Percentiles rank a stretch among this genome's conserved stretches.
Evolutionary conservation across 35 echinoderm and acorn worm genomes (phyloP).

Genomic region (Diadema setosum): DNA sequence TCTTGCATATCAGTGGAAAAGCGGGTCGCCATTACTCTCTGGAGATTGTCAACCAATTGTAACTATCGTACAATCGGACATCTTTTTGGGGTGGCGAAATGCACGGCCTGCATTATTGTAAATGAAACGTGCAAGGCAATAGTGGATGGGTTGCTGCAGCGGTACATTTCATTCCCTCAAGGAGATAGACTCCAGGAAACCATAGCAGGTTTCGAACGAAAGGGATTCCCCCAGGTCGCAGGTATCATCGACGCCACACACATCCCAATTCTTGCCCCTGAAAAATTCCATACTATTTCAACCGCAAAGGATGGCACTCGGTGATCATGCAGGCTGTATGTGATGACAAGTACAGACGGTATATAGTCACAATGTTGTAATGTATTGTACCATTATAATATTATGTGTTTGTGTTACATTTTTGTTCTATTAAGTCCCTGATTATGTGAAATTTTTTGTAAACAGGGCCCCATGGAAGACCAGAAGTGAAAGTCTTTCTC

Average conservation of each 20-base stretch:
- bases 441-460: too few species aligned
- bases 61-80: constrained; percentile 47
- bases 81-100: constrained; percentile 55
- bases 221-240: constrained; percentile 38
- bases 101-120: constrained; percentile 37
- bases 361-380: too few species aligned
- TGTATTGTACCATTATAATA: too few species aligned
- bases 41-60: constrained; percentile 40
- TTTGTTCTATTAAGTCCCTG: too few species aligned
- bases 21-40: constrained; percentile 47
- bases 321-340: constrained; percentile 55
- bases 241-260: constrained; percentile 70
- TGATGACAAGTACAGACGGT: constrained; percentile 41
- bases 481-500: too few species aligned
- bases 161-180: constrained; percentile 28
- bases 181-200: background rate
- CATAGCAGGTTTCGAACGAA: constrained; percentile 12
- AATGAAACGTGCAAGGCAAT: constrained; percentile 38
- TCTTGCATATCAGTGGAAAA: constrained; percentile 22
- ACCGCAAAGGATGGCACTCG: constrained; percentile 60
- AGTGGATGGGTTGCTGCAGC: background rate
- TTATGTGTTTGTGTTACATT: too few species aligned
- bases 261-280: constrained; percentile 51
- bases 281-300: constrained; percentile 43
- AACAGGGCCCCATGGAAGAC: too few species aligned